Evolutionary conservation across 2,797 vertebrate species (phyloP), one percentile per base, ranked within the genome.

Genomic region (Erethizon dorsatum): DNA sequence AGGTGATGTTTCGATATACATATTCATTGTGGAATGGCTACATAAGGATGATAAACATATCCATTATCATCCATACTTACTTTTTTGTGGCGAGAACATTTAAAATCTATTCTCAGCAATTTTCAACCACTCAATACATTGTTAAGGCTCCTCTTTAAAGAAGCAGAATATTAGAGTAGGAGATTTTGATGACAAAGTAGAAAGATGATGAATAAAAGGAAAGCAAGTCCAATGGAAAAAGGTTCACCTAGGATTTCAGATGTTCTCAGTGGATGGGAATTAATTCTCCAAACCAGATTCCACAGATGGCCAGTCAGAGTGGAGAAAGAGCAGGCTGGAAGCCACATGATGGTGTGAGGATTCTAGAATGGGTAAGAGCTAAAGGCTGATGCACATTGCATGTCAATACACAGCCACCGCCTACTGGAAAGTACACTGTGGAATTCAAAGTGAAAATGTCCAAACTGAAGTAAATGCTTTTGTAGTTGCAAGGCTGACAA

Each of bases 151-250:
- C 82, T 88, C 67, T 86, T 93, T 89, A 91, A 87, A 88, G 77
- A 87, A 77, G 50, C 28, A 94, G 59, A n/a, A 54, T 5, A 33
- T 79, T 41, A 6, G 50, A 90, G 71, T 65, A 45, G 61, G 45
- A 18, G 67, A 18, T 28, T 84, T 45, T 73, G 69, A 47, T 18
- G 77, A 91, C 77, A 77, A 73, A 93, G 17, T 41, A 45, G 69
- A 47, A 92, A 96, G 69, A 67, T 7, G 88, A 80, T 75, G 41
- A 95, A 80, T 67, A 87, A 69, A 92, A 71, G 57, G 45, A 94
- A 37, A 50, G 31, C 20, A 87, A 92, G 15, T 77, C 63, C n/a
- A 45, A 0, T 4, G 12, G 28, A 87, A 54, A 20, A 71, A 83
- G 22, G 37, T 59, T 82, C 47, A 56, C 6, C 78, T 78, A 85